Base-by-base conservation (phyloP, 2,888 invertebrate species). In the Notocelia uddmanniana region DNA sequence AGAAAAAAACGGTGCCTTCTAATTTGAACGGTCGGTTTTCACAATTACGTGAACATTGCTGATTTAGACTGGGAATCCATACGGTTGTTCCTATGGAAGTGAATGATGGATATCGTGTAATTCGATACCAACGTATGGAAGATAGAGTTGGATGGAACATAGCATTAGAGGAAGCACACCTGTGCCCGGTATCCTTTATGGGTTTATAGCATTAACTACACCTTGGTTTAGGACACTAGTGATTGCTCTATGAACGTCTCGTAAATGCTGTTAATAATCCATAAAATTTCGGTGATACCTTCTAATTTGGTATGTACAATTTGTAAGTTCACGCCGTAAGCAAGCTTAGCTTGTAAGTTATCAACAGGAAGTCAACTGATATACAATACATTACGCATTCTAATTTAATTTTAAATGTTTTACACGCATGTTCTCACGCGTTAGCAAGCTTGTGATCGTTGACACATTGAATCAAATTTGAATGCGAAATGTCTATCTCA, bases 241-340 rank as follows among this genome's bases (percentile, higher is more conserved):
- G 87, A 92, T 92, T 91, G 89, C 89, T 87, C 84, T 86, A 89
- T 89, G 91, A 91, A 89, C 85, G 79, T 81, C 81, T 82, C 82
- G 80, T 90, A 89, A 89, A 88, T 76, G 78, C 67, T 68, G 58
- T 68, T 67, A 72, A 63, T 68, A 41, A 59, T 67, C 50, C 69
- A 68, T 55, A 69, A 67, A 64, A 58, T 26, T 57, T 73, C 31
- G n/a, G 55, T 72, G 66, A 71, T 71, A 34, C 45, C 45, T 45
- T 45, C 2, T 63, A 5, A 64, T 70, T 52, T n/a, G 26, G 21
- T n/a, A n/a, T n/a, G n/a, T 41, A 45, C 84, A 88, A 84, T 85
- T 83, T 70, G 69, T 69, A 26, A 37, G 52, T 37, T 64, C 52
- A 64, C 37, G 8, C 31, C 5, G 31, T 6, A 2, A 31, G 31